A percentile compares a stretch with the other conserved stretches of the same genome.
These are phyloP conservation scores for Onthophagus sagittarius DNA, from an alignment of 2,888 invertebrate genomes.

Conservation along the genomic window DNA sequence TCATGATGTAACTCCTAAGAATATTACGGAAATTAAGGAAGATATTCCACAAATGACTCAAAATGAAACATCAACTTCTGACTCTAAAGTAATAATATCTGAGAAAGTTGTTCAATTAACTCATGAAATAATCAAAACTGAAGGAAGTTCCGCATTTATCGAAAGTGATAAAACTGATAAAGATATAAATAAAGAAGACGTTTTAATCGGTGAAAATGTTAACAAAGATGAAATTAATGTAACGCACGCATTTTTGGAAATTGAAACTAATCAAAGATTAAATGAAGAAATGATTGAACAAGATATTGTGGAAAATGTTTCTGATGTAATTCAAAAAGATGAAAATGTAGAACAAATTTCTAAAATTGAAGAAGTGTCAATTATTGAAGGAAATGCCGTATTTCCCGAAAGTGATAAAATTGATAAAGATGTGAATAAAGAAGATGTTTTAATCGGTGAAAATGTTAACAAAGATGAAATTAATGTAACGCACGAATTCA, in stretches of 20 bases:
- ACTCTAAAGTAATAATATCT: background rate
- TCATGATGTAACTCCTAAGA: background rate
- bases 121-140: too few relatives aligned
- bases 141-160: background rate
- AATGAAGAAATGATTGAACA: background rate
- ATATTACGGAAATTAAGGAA: background rate
- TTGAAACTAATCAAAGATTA: background rate
- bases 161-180: background rate
- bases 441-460: too few relatives aligned
- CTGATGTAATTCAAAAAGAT: background rate
- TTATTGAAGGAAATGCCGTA: background rate
- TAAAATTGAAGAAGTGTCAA: background rate
- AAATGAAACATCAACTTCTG: background rate
- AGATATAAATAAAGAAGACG: background rate
- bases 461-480: background rate
- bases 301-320: background rate
- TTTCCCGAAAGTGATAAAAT: background rate
- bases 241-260: background rate
- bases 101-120: too few relatives aligned
- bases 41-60: background rate
- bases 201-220: background rate
- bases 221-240: background rate
- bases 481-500: background rate
- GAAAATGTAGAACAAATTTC: background rate
- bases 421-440: too few relatives aligned